Conservation (phyloP, 2,888 invertebrate genomes). For the Lacanobia oleracea region DNA sequence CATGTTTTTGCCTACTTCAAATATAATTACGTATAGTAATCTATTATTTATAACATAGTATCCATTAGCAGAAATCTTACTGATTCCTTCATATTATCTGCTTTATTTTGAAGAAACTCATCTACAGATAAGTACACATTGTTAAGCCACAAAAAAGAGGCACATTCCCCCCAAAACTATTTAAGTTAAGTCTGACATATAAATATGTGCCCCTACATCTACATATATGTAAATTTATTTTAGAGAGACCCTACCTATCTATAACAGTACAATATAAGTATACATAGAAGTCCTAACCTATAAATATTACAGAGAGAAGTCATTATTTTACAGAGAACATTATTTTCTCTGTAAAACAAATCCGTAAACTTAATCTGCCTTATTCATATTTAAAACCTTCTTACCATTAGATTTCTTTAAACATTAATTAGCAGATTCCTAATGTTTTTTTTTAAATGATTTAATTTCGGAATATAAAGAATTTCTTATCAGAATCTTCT, state of each 20-base stretch:
- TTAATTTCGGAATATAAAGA: too few species aligned
- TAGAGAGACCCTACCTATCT: not conserved
- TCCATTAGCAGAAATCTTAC: not conserved
- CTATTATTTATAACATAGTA: not conserved
- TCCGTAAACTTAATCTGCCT: not conserved
- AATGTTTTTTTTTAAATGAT: too few species aligned
- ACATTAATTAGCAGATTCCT: too few species aligned
- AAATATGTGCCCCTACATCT: not conserved
- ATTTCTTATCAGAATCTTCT: not conserved
- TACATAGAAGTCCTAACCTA: not conserved
- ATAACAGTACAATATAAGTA: not conserved
- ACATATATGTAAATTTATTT: not conserved
- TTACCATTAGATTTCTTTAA: too few species aligned
- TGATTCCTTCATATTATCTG: not conserved
- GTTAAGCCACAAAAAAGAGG: not conserved
- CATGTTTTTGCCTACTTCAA: slow-evolving; percentile 3
- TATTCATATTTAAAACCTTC: not conserved
- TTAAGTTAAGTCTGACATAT: not conserved
- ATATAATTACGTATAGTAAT: slow-evolving; percentile 9
- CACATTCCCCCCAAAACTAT: too few species aligned
- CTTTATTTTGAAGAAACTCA: not conserved
- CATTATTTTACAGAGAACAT: too few species aligned
- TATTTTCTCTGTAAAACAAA: not conserved
- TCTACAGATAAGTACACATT: not conserved
- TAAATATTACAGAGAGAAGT: not conserved